phyloP scores from a whole-genome alignment of 2,113 vertebrate species.

The Dicerorhinus sumatrensis region DNA sequence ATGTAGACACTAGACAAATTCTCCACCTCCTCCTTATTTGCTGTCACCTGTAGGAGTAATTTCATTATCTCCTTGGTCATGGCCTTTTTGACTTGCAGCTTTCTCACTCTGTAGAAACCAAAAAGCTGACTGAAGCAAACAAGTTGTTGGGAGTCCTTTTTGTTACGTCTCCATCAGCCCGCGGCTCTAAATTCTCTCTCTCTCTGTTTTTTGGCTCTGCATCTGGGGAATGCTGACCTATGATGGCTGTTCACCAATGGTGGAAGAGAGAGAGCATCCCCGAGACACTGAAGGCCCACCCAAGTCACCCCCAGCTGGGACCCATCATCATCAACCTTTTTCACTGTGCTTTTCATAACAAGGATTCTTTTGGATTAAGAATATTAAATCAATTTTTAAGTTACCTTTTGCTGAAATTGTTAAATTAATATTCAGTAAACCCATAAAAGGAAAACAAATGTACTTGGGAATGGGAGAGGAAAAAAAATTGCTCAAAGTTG shows the following conservation, averaged over 20 bases:
- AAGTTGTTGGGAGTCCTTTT: background rate
- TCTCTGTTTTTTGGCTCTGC: accelerated
- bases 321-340: background rate
- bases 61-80: background rate
- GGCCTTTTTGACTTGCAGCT: background rate
- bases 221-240: background rate
- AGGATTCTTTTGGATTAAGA: background rate
- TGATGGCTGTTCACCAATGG: background rate
- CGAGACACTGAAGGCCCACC: background rate
- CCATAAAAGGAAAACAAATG: background rate
- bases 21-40: background rate
- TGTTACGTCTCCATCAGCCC: background rate
- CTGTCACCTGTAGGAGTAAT: background rate
- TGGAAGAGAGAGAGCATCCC: background rate
- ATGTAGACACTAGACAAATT: background rate
- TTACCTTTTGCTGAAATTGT: background rate
- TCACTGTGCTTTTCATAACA: background rate
- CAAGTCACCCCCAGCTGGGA: background rate
- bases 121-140: background rate
- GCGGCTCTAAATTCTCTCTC: background rate
- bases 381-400: background rate
- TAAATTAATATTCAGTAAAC: background rate
- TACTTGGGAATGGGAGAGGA: background rate
- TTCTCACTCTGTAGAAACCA: background rate
- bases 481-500: background rate